These are phyloP conservation scores for Phengaris arion DNA, from an alignment of 2,888 invertebrate genomes.

Conservation along the genomic window DNA sequence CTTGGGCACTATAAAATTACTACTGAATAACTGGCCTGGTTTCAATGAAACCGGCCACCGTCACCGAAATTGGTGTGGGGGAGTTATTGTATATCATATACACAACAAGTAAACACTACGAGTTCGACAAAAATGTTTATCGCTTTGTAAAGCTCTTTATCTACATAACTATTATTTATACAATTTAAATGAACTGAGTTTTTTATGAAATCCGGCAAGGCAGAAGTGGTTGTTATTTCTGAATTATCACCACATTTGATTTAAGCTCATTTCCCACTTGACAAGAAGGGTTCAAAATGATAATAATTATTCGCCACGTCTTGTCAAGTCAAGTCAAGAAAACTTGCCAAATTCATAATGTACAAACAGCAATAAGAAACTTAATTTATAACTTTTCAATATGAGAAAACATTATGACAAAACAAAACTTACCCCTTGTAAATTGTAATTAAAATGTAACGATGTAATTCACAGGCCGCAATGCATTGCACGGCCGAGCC, in stretches of 20 bases:
- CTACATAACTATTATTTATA: neutral
- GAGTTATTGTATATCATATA: neutral
- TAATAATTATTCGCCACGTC: neutral
- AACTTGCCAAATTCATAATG: too few relatives aligned
- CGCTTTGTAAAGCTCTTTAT: neutral
- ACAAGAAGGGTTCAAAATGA: neutral
- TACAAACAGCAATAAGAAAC: neutral
- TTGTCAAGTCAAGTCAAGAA: neutral
- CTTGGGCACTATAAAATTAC: too few relatives aligned
- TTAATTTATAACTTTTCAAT: neutral
- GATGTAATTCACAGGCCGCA: neutral
- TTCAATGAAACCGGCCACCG: too few relatives aligned
- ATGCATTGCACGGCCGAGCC: constrained; percentile 52
- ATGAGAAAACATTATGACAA: neutral
- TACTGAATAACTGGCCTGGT: too few relatives aligned
- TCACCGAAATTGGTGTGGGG: too few relatives aligned
- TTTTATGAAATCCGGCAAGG: neutral
- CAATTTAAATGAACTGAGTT: neutral
- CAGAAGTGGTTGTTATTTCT: neutral
- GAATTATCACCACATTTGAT: too few relatives aligned
- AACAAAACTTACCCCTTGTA: constrained; percentile 9
- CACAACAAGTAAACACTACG: neutral
- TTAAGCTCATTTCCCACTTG: neutral
- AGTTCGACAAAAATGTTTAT: too few relatives aligned
- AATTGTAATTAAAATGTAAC: constrained; percentile 7